A percentile compares a stretch with the other conserved stretches of the same genome.
phyloP scores from a whole-genome alignment of 2,888 invertebrate species.

The Strigamia crassipes region DNA sequence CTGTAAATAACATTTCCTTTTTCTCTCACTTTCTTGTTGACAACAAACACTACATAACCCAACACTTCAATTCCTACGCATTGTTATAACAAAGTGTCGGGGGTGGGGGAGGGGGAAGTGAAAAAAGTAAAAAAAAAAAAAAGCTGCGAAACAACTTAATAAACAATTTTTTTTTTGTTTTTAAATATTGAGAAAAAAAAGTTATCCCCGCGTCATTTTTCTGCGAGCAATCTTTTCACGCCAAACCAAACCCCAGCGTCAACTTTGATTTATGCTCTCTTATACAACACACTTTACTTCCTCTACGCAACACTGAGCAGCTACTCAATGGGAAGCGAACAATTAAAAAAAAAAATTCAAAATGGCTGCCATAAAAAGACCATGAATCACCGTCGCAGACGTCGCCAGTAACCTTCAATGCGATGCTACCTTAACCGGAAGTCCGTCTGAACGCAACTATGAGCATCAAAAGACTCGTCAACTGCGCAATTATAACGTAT shows the following conservation, averaged over 20 bases:
- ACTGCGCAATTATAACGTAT: neutral
- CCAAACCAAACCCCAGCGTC: neutral
- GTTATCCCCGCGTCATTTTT: neutral
- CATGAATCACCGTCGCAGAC: neutral
- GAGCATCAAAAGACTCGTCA: neutral
- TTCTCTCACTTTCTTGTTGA: neutral
- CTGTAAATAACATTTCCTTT: neutral
- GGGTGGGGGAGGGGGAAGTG: too few species aligned
- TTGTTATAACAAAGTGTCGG: too few species aligned
- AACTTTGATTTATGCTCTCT: slow-evolving; percentile 34
- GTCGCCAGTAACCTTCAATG: slow-evolving; percentile 28
- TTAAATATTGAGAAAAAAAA: neutral
- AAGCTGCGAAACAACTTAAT: neutral
- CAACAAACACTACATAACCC: neutral
- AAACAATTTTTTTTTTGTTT: too few species aligned
- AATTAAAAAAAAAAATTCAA: slow-evolving; percentile 28
- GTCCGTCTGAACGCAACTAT: neutral
- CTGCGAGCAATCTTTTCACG: neutral
- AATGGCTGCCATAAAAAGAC: neutral
- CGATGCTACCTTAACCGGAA: slow-evolving; percentile 4
- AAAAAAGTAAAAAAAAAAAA: slow-evolving; percentile 1
- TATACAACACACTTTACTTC: slow-evolving; percentile 30
- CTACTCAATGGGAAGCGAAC: slow-evolving; percentile 31
- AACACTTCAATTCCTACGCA: neutral
- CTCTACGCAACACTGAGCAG: slow-evolving; percentile 21